Conservation (phyloP, 1,140 invertebrate species). For the Coboldia fuscipes region DNA sequence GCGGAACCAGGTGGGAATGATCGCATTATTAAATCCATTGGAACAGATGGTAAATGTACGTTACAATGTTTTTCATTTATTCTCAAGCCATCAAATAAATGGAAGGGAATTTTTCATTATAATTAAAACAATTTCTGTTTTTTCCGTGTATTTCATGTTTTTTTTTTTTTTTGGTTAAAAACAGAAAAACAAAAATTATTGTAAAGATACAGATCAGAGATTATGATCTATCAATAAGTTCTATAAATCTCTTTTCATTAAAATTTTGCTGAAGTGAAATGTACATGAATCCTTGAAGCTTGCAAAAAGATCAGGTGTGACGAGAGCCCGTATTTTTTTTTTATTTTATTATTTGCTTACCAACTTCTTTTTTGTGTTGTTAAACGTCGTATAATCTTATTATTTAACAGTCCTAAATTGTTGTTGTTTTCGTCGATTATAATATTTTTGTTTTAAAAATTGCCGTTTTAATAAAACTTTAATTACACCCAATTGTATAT, state of each 20-base stretch:
- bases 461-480: constrained; percentile 9
- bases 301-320: constrained; percentile 4
- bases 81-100: no score
- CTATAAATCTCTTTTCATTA: not conserved
- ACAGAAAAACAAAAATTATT: not conserved
- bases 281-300: not conserved
- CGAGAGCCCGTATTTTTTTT: constrained; percentile 9
- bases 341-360: constrained; percentile 17
- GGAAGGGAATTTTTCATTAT: no score
- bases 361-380: constrained; percentile 1
- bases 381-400: constrained; percentile 4
- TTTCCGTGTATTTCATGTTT: no score
- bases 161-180: not conserved
- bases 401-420: constrained; percentile 12
- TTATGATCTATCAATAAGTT: not conserved
- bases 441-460: constrained; percentile 8
- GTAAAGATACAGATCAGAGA: not conserved
- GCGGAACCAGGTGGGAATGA: no score
- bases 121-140: no score
- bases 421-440: constrained; percentile 5
- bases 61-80: no score
- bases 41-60: no score
- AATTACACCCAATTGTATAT: not conserved
- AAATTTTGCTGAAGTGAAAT: not conserved
- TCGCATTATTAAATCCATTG: no score